A percentile compares a stretch with the other conserved stretches of the same genome.
These are phyloP conservation scores for Drosophila baimaii DNA, from an alignment of 1,140 invertebrate genomes.

Conservation along the genomic window DNA sequence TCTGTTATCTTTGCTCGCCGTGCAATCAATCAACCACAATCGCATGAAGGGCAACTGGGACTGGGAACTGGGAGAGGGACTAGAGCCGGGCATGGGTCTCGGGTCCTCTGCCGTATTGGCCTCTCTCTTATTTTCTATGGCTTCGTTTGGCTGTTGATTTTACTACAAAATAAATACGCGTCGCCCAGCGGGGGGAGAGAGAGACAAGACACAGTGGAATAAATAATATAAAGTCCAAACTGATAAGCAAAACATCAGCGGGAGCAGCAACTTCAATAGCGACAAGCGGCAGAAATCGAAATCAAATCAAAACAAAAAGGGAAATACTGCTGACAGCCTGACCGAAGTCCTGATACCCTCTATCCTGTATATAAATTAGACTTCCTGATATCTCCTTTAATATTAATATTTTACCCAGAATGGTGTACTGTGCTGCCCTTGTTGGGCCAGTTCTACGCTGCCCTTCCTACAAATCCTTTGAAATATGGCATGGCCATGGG, in stretches of 20 bases:
- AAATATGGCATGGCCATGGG: slow-evolving; percentile 50
- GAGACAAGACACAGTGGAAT: slow-evolving; percentile 50
- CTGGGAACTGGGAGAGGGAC: neutral
- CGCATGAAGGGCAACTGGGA: slow-evolving; percentile 34
- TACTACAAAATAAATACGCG: slow-evolving; percentile 72
- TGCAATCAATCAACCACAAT: slow-evolving; percentile 48
- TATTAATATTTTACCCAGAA: slow-evolving; percentile 8
- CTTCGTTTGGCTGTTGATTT: slow-evolving; percentile 63
- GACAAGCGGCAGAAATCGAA: slow-evolving; percentile 55
- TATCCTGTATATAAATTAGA: neutral
- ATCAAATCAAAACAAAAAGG: slow-evolving; percentile 71
- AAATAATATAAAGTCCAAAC: slow-evolving; percentile 79
- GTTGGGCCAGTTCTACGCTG: neutral
- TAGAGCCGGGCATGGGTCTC: too few relatives aligned
- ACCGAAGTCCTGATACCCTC: slow-evolving; percentile 25
- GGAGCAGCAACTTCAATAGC: slow-evolving; percentile 15
- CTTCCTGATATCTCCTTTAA: neutral
- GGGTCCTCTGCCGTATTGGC: slow-evolving; percentile 1
- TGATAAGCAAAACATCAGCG: slow-evolving; percentile 66
- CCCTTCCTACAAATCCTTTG: slow-evolving; percentile 44
- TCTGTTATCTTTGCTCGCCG: slow-evolving; percentile 11
- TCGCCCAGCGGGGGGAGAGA: slow-evolving; percentile 23
- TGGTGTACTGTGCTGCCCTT: neutral
- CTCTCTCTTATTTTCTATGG: slow-evolving; percentile 8
- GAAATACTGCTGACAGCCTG: neutral